Percentiles rank a stretch among this genome's conserved stretches.
Conservation (phyloP, 2,113 vertebrate genomes). For the Circaetus gallicus region DNA sequence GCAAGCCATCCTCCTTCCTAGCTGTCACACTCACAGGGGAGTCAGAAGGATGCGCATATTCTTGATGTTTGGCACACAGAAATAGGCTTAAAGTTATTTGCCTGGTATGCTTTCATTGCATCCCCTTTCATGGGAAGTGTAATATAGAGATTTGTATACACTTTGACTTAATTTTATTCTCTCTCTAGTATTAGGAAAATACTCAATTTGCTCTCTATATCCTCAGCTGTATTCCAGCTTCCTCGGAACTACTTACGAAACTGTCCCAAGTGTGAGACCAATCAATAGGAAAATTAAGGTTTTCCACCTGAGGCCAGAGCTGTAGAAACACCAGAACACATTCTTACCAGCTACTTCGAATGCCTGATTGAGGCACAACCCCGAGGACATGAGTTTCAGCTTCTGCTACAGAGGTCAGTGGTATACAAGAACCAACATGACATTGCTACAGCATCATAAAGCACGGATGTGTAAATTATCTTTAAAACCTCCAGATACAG, state of each 20-base stretch:
- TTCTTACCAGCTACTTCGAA: background rate
- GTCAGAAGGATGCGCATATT: fast-evolving
- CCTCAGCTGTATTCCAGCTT: background rate
- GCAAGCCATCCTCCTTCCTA: background rate
- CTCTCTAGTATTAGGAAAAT: background rate
- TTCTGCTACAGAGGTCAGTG: background rate
- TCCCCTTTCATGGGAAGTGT: background rate
- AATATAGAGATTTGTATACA: background rate
- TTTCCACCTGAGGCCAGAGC: background rate
- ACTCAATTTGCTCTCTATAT: background rate
- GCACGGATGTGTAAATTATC: background rate
- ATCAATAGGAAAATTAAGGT: background rate
- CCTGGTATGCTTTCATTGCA: background rate
- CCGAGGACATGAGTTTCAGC: background rate
- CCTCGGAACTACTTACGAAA: background rate
- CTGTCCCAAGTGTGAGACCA: background rate
- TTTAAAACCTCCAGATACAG: background rate
- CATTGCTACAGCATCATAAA: background rate
- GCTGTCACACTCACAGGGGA: background rate
- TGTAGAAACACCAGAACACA: background rate
- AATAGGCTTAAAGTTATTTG: background rate
- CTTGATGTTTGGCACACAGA: background rate
- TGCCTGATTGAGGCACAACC: background rate
- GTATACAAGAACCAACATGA: background rate
- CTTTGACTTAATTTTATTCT: background rate